Evolutionary conservation across 2,888 invertebrate species (phyloP).

Genomic region (Lydus trimaculatus): DNA sequence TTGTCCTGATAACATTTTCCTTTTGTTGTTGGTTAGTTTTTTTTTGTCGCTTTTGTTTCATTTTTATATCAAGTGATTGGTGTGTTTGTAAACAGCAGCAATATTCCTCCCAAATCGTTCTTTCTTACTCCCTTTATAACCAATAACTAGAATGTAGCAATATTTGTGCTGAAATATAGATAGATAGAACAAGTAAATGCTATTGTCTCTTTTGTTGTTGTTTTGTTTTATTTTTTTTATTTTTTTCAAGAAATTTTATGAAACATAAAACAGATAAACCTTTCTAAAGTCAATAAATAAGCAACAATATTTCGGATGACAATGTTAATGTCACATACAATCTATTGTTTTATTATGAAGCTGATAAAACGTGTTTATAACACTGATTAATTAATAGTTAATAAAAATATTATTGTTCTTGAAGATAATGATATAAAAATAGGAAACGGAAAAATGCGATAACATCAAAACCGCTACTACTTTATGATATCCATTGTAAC

Average conservation of each 20-base stretch:
- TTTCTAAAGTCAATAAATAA: neutral
- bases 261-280: neutral
- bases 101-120: slow-evolving; percentile 3
- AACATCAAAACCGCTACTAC: neutral
- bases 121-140: slow-evolving; percentile 1
- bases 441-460: too few species aligned
- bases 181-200: neutral
- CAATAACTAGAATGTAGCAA: neutral
- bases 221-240: neutral
- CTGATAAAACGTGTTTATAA: too few species aligned
- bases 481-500: neutral
- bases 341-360: neutral
- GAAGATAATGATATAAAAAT: too few species aligned
- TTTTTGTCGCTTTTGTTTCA: too few species aligned
- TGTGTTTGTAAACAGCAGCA: neutral
- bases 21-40: neutral
- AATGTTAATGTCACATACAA: neutral
- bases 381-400: too few species aligned
- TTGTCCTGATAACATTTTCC: slow-evolving; percentile 26
- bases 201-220: neutral
- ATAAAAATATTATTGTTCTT: too few species aligned
- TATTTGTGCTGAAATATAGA: slow-evolving; percentile 3
- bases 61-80: neutral
- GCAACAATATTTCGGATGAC: neutral
- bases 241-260: neutral